Percentiles rank a stretch among this genome's conserved stretches.
These are phyloP conservation scores for Palloptera scutellata DNA, from an alignment of 2,888 invertebrate genomes.

Conservation along the genomic window DNA sequence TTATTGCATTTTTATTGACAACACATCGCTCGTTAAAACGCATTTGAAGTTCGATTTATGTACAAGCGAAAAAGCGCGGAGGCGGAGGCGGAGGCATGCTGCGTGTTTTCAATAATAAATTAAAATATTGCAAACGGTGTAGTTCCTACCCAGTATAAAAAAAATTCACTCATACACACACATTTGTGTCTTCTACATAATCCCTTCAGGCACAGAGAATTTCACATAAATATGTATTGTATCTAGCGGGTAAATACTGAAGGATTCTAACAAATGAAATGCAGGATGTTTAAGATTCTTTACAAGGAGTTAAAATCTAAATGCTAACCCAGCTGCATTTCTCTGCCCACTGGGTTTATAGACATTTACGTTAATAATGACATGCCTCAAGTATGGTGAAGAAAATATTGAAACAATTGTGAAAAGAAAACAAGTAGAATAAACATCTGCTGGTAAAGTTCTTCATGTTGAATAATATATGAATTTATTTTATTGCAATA, in stretches of 20 bases:
- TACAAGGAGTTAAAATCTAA: background rate
- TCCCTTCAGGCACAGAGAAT: too few relatives aligned
- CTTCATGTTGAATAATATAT: slow-evolving; percentile 30
- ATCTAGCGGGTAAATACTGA: too few relatives aligned
- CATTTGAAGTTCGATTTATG: slow-evolving; percentile 17
- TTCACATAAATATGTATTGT: too few relatives aligned
- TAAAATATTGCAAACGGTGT: too few relatives aligned
- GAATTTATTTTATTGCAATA: slow-evolving; percentile 2
- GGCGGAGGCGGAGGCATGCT: too few relatives aligned
- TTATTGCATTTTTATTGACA: slow-evolving; percentile 22
- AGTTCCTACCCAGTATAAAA: too few relatives aligned
- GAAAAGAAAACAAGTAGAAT: background rate
- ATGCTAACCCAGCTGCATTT: slow-evolving; percentile 27
- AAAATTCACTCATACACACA: too few relatives aligned
- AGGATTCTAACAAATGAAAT: too few relatives aligned
- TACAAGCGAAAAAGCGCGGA: background rate
- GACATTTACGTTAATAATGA: slow-evolving; percentile 28
- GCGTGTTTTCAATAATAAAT: too few relatives aligned
- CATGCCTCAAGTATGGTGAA: background rate
- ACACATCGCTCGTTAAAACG: background rate
- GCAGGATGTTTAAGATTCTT: too few relatives aligned
- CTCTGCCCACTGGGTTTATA: slow-evolving; percentile 39
- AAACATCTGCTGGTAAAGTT: slow-evolving; percentile 13
- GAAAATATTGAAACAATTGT: background rate
- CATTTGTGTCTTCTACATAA: too few relatives aligned